Conservation (phyloP, 1,140 invertebrate species). For the Pseudomyrmex concolor region DNA sequence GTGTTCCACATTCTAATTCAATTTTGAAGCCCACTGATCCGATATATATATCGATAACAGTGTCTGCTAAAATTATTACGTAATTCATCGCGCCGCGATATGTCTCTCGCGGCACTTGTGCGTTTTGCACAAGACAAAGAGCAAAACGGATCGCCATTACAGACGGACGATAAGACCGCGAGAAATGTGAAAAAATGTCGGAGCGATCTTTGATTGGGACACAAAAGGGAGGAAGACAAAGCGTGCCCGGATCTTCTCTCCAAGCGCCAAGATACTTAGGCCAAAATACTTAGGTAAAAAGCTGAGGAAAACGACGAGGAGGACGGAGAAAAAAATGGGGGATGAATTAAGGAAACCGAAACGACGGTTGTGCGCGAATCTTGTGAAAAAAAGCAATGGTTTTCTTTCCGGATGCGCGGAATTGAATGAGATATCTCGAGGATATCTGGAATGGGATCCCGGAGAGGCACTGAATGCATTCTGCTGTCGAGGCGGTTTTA, state of each 20-base stretch:
- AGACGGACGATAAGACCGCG: conserved; percentile 14
- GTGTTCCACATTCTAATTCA: background rate
- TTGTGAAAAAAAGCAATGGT: background rate
- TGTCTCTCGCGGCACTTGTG: background rate
- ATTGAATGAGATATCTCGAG: conserved; percentile 11
- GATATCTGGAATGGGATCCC: conserved; percentile 12
- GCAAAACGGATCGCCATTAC: conserved; percentile 19
- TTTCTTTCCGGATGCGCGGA: background rate
- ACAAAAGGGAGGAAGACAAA: conserved; percentile 38
- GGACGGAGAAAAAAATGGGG: background rate
- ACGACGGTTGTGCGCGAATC: conserved; percentile 3
- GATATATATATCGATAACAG: too few species aligned
- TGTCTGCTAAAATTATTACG: too few species aligned
- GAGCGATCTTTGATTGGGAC: conserved; percentile 34
- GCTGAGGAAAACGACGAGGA: background rate
- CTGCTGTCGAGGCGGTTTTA: background rate
- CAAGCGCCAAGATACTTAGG: background rate
- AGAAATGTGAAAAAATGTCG: conserved; percentile 29
- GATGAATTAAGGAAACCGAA: conserved; percentile 15
- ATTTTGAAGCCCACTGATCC: background rate
- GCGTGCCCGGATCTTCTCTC: background rate
- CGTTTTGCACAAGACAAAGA: conserved; percentile 5
- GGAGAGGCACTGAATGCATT: background rate
- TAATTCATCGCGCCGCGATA: too few species aligned
- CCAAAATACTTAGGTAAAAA: conserved; percentile 20